A percentile compares a stretch with the other conserved stretches of the same genome.
Conservation (phyloP, 1,140 invertebrate genomes). For the Nasonia longicornis region DNA sequence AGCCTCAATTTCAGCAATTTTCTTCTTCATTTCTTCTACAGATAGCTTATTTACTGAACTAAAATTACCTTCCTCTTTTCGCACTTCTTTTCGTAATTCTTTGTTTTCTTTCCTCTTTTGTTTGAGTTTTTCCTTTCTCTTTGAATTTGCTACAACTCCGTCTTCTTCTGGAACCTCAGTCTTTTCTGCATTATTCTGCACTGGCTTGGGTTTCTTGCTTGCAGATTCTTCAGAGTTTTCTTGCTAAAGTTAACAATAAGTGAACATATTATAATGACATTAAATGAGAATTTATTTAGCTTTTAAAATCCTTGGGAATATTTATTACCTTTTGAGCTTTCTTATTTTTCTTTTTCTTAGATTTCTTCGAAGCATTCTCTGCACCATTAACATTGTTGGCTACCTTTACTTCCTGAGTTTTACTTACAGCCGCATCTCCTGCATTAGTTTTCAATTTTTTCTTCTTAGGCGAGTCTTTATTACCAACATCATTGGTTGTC, state of each 20-base stretch:
- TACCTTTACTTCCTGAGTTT: background rate
- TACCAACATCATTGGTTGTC: background rate
- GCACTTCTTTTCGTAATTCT: conserved; percentile 26
- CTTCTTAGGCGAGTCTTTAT: conserved; percentile 14
- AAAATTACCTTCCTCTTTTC: conserved; percentile 28
- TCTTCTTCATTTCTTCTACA: conserved; percentile 50
- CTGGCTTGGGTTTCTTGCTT: background rate
- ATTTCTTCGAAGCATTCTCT: background rate
- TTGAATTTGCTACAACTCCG: background rate
- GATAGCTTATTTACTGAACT: conserved; percentile 41
- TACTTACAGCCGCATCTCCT: background rate
- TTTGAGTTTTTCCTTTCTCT: background rate
- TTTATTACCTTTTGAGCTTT: conserved; percentile 27
- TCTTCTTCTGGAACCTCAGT: background rate
- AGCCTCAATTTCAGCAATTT: conserved; percentile 49
- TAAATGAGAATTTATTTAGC: background rate
- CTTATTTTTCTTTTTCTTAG: conserved; percentile 25
- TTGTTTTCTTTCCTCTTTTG: background rate
- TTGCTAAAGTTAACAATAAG: background rate
- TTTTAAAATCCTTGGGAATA: background rate
- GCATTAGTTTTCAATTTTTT: background rate
- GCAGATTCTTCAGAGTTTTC: background rate
- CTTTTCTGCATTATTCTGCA: background rate
- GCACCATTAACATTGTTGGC: background rate
- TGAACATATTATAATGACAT: background rate